These are phyloP conservation scores for Brachyptera putata DNA, from an alignment of 2,888 invertebrate genomes.

Conservation along the genomic window DNA sequence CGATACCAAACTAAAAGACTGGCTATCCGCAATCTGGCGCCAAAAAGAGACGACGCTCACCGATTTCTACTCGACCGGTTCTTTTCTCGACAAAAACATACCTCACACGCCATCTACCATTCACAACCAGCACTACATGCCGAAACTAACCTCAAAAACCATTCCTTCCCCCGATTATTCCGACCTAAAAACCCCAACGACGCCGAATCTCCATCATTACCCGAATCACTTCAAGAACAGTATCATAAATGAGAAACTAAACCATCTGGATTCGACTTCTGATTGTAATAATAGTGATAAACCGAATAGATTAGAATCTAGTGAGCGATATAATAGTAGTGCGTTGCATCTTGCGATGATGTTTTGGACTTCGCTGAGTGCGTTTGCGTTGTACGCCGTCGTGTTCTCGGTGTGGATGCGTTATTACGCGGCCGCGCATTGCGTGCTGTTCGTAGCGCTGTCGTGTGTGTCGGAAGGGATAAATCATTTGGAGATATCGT, in stretches of 20 bases:
- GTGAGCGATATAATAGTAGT: constrained; percentile 17
- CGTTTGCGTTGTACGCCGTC: constrained; percentile 45
- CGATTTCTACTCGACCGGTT: constrained; percentile 56
- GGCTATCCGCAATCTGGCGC: constrained; percentile 63
- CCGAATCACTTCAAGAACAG: background rate
- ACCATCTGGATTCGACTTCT: no score
- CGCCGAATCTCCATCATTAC: background rate
- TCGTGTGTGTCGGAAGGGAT: constrained; percentile 56
- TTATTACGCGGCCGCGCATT: constrained; percentile 54
- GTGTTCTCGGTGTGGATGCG: constrained; percentile 48
- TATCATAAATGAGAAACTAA: no score
- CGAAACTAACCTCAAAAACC: no score
- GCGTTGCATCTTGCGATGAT: constrained; percentile 53
- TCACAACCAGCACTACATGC: background rate
- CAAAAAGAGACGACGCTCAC: constrained; percentile 60
- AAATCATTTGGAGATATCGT: constrained; percentile 61
- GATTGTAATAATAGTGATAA: no score
- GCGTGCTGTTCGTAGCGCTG: constrained; percentile 51
- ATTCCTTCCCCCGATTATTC: constrained; percentile 27
- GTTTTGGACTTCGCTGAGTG: constrained; percentile 61
- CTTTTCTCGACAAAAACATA: constrained; percentile 43
- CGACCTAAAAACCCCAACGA: constrained; percentile 16
- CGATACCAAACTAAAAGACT: constrained; percentile 54
- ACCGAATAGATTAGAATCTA: no score
- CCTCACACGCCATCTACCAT: background rate